Base-by-base conservation (phyloP, 2,888 invertebrate genomes). In the Hydroisotoma schaefferi region DNA sequence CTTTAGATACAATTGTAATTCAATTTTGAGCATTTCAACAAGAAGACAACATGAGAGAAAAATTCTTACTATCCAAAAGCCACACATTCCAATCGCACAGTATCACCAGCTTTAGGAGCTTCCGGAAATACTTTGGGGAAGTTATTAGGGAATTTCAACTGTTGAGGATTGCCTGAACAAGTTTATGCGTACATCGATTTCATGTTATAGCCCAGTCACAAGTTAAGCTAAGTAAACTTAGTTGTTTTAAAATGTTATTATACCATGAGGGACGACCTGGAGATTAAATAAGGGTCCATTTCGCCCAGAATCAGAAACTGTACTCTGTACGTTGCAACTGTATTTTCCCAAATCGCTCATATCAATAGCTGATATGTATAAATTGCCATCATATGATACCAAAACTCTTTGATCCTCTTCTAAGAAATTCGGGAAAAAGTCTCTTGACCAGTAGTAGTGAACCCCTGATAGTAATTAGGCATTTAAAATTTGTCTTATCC, bases 101-200 rank as follows among this genome's bases (percentile, higher is more conserved):
- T 88, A 74, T 90, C 86, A 0, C 94, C 94, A 22, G 90, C 91
- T 63, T 87, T 80, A 0, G 95, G 94, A 23, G 93, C 91, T 76
- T 92, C 92, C 0, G 97, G 97, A 75, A 94, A 97, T 1, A 90
- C 86, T 80, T 94, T 94, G 0, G 97, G 97, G 73, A 98, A 98
- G 74, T 90, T 91, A 75, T 92, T 93, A 0, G 94, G 88, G 74
- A 97, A 94, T 75, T 91, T 88, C 40, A 97, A 79, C 65, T 91
- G 89, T 75, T 94, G 93, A 74, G 88, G 91, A 76, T 90, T 90
- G 43, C 92, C 85, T 84, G 74, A 56, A 76, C 76, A 40, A 33
- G 33, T 15, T 33, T 33, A 15, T 33, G 15, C 6, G 33, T 33
- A 10, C 15, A 15, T 10, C 15, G 8, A 33, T 33, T 33, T 33